A percentile compares a stretch with the other conserved stretches of the same genome.
These are phyloP conservation scores for Halisarca cf. caerulea DNA, from an alignment of 37 sponge, comb jelly and placozoan genomes.

Conservation along the genomic window DNA sequence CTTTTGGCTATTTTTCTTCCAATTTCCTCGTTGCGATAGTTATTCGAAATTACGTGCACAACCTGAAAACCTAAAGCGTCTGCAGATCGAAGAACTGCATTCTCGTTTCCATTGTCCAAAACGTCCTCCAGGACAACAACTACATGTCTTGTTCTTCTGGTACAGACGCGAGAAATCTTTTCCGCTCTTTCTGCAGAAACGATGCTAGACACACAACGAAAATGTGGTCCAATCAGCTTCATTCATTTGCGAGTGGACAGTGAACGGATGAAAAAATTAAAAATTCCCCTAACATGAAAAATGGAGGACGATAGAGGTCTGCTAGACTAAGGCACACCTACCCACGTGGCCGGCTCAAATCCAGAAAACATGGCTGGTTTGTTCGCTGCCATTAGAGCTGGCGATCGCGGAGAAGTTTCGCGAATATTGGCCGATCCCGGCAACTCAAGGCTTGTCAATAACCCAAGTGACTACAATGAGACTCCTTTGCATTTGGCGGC, in stretches of 20 bases:
- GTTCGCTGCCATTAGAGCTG: neutral
- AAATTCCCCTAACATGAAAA: too few relatives aligned
- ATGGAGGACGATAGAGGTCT: too few relatives aligned
- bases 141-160: constrained; percentile 38
- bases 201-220: too few relatives aligned
- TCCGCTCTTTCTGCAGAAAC: too few relatives aligned
- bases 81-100: constrained; percentile 68
- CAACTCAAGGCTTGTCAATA: constrained; percentile 15
- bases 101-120: constrained; percentile 57
- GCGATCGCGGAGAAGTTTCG: neutral
- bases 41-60: constrained; percentile 32
- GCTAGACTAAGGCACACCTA: too few relatives aligned
- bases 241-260: too few relatives aligned
- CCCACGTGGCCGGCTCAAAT: too few relatives aligned
- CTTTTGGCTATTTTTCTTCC: neutral
- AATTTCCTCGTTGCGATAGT: neutral
- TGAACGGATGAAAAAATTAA: too few relatives aligned
- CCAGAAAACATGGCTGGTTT: neutral
- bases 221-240: too few relatives aligned
- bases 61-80: constrained; percentile 73
- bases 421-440: neutral
- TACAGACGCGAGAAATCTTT: too few relatives aligned
- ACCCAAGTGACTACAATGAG: constrained; percentile 18
- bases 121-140: constrained; percentile 68
- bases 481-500: constrained; percentile 13